Conservation (phyloP, 92 coral and sea anemone genomes). For the Anthopleura xanthogrammica region DNA sequence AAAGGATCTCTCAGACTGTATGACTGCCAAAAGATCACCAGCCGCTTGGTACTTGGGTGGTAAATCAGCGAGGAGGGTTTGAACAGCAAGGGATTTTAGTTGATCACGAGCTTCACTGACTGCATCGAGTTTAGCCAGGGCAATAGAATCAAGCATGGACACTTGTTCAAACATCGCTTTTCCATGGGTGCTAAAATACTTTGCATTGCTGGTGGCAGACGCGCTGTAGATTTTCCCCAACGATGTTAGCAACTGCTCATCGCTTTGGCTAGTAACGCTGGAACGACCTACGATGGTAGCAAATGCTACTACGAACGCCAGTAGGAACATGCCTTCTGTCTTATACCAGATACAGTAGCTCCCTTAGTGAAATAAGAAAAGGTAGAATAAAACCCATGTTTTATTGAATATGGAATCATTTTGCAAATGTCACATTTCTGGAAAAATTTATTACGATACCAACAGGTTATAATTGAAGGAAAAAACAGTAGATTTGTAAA, state of each 20-base stretch:
- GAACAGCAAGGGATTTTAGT: constrained; percentile 11
- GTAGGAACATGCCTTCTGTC: background rate
- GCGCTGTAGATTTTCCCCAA: constrained; percentile 22
- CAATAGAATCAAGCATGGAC: constrained; percentile 50
- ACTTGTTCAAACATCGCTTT: constrained; percentile 43
- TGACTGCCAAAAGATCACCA: constrained; percentile 38
- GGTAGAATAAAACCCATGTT: too few relatives aligned
- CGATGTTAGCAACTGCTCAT: constrained; percentile 22
- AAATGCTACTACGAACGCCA: background rate
- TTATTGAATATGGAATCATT: too few relatives aligned
- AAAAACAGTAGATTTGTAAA: too few relatives aligned
- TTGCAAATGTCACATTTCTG: too few relatives aligned
- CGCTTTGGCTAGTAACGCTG: background rate
- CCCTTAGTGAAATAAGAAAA: background rate
- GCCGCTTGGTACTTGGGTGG: constrained; percentile 41
- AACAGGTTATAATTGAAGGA: too few relatives aligned
- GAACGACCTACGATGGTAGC: background rate
- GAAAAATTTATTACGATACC: too few relatives aligned
- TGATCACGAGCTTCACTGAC: constrained; percentile 21
- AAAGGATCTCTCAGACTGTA: constrained; percentile 43
- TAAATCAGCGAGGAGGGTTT: constrained; percentile 25
- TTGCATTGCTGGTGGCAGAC: background rate
- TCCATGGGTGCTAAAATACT: constrained; percentile 38
- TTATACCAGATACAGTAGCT: background rate
- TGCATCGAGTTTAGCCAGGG: constrained; percentile 47